Conservation (phyloP, 2,888 invertebrate species). For the Teleogryllus oceanicus region DNA sequence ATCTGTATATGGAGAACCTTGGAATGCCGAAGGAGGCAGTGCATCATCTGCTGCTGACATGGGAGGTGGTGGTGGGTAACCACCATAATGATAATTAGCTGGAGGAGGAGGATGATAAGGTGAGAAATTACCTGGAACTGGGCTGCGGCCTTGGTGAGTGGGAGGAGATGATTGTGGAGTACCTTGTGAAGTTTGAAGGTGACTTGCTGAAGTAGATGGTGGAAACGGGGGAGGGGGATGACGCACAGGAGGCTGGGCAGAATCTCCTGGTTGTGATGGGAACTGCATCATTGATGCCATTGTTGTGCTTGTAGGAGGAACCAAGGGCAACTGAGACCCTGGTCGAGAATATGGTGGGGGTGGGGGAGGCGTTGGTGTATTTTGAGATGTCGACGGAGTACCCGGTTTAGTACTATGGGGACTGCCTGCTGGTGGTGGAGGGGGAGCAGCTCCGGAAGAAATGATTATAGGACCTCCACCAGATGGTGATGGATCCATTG, state of each 20-base stretch:
- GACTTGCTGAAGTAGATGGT: conserved; percentile 25
- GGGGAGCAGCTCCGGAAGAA: conserved; percentile 21
- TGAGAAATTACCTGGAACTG: conserved; percentile 45
- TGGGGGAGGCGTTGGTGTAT: conserved; percentile 43
- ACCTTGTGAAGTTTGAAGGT: conserved; percentile 26
- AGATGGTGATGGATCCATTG: conserved; percentile 55
- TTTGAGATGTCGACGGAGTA: conserved; percentile 43
- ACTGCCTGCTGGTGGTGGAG: conserved; percentile 47
- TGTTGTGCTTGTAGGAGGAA: conserved; percentile 27
- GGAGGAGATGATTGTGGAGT: conserved; percentile 27
- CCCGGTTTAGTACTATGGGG: conserved; percentile 40
- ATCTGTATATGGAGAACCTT: conserved; percentile 46
- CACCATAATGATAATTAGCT: conserved; percentile 50
- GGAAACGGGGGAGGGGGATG: conserved; percentile 28
- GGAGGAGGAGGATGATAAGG: conserved; percentile 51
- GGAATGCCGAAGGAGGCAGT: conserved; percentile 46
- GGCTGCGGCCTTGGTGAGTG: conserved; percentile 34
- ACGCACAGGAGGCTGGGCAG: conserved; percentile 24
- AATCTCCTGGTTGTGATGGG: conserved; percentile 26
- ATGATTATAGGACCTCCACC: conserved; percentile 54
- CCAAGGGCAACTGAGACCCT: conserved; percentile 41
- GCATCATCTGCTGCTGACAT: conserved; percentile 48
- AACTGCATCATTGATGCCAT: conserved; percentile 31
- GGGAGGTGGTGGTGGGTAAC: conserved; percentile 48
- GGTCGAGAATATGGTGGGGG: conserved; percentile 41